Evolutionary conservation across 1,140 invertebrate species (phyloP), one percentile per base, ranked within the genome.

Genomic region (Apolygus lucorum): DNA sequence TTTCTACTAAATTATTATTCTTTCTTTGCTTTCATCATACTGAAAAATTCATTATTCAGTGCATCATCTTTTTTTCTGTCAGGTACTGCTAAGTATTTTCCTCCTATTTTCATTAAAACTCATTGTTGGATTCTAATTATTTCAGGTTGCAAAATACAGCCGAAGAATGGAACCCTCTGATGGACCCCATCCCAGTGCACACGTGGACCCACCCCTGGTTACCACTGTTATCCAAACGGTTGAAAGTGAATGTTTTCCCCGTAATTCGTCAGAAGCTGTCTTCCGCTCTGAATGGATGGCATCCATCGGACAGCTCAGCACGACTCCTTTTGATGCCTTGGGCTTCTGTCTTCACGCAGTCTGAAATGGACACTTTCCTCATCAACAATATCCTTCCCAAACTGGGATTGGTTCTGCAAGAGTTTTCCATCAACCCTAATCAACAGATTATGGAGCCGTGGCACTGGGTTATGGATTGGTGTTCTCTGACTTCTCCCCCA

Each of bases 181-280:
- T 88, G 0, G 96, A 99, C 77, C 90, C 89, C 0, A 86, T 96
- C 67, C 95, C 96, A 1, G 92, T 99, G 72, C 95, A 99, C 80
- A 85, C 88, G 4, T 99, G 97, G 97, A 87, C 98, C 68, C 89
- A 97, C 80, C 97, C 97, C 0, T 99, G 96, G 96, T 82, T 94
- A 49, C 87, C 88, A 4, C 77, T 90, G 25, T 84, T 95, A 78
- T 84, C 87, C 25, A 80, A 82, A 72, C 82, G 85, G 62, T 78
- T 98, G 74, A 88, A 93, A 74, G 86, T 87, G 1, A 82, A 84
- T 8, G 87, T 98, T 4, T 98, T 96, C 82, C 91, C 93, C n/a
- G 87, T 89, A 26, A 93, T 99, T 70, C 84, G 96, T 63, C 88
- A 94, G 24, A 98, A 98, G 78, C 81, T 99, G 8, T 88, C 91